These are phyloP conservation scores for Drosophila lutescens DNA, from an alignment of 2,888 invertebrate genomes.

Conservation along the genomic window DNA sequence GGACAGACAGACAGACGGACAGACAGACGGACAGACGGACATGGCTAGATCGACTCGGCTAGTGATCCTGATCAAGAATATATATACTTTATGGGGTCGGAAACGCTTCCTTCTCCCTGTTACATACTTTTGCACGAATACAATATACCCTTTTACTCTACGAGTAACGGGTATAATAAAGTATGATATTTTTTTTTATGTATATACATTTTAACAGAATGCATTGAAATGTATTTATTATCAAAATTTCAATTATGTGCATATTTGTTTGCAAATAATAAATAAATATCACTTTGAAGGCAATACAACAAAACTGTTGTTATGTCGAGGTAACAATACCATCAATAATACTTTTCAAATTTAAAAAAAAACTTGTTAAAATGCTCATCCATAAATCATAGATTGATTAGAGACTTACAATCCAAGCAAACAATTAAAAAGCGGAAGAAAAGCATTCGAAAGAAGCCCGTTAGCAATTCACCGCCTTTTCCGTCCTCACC, in stretches of 20 bases:
- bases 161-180: not conserved
- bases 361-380: not conserved
- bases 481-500: not conserved
- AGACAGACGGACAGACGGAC: no score
- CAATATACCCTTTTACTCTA: no score
- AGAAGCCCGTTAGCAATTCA: constrained; percentile 6
- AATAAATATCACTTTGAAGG: not conserved
- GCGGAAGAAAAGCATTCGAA: constrained; percentile 4
- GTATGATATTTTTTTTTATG: not conserved
- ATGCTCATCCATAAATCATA: constrained; percentile 8
- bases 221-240: not conserved
- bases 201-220: not conserved
- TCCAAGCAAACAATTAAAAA: constrained; percentile 18
- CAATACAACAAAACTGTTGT: not conserved
- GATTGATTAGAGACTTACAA: constrained; percentile 19
- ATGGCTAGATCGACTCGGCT: no score
- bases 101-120: no score
- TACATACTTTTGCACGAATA: no score
- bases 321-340: not conserved
- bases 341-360: not conserved
- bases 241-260: no score
- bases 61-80: no score
- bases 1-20: no score
- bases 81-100: no score
- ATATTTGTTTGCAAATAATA: not conserved